Evolutionary conservation across 2,888 invertebrate genomes (phyloP).

Genomic region (Atethmia centrago): DNA sequence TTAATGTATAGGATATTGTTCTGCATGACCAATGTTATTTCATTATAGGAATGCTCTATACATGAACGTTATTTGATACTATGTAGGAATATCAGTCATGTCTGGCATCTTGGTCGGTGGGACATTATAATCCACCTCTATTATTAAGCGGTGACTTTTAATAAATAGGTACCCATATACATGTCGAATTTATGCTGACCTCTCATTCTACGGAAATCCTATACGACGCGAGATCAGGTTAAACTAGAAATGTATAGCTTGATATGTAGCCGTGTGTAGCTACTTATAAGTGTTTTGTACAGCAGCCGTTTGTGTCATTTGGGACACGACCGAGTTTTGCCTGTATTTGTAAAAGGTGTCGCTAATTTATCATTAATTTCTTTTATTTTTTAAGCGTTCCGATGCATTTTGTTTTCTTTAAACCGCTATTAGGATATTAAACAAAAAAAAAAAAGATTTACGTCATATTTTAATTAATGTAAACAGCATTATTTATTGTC

Average conservation of each 20-base stretch:
- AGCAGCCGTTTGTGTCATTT: conserved; percentile 6
- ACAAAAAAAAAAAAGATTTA: conserved; percentile 7
- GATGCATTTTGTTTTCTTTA: background rate
- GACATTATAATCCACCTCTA: background rate
- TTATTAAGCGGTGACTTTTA: background rate
- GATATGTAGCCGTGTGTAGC: too few species aligned
- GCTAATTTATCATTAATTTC: too few species aligned
- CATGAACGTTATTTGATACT: too few species aligned
- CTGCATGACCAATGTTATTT: background rate
- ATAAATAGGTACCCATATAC: background rate
- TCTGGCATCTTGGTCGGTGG: too few species aligned
- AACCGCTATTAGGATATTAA: background rate
- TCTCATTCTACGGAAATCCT: too few species aligned
- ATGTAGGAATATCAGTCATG: background rate
- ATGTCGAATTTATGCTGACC: too few species aligned
- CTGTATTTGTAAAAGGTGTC: background rate
- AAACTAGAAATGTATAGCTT: too few species aligned
- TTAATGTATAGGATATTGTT: background rate
- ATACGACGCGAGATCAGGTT: too few species aligned
- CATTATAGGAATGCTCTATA: background rate
- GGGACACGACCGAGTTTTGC: background rate
- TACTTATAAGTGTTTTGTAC: background rate
- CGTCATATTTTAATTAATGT: background rate
- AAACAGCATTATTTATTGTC: conserved; percentile 17
- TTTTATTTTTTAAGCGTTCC: too few species aligned